Evolutionary conservation across 1,140 invertebrate genomes (phyloP).

Genomic region (Pemphigus obesinymphae): DNA sequence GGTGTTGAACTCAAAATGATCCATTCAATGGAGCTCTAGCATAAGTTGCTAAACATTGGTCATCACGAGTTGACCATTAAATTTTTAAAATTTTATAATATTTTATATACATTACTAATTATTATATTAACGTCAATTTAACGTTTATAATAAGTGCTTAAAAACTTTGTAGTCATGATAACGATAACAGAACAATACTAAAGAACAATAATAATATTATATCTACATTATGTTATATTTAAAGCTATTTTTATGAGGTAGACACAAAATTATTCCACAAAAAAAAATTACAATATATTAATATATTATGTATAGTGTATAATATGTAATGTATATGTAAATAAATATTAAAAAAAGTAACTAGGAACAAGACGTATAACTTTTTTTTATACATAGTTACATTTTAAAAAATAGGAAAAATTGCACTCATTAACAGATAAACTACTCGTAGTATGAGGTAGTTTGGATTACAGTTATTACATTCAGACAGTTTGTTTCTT

Average conservation of each 20-base stretch:
- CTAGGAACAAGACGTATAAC: conserved; percentile 26
- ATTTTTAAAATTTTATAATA: no score
- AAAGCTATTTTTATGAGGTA: conserved; percentile 9
- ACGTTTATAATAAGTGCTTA: no score
- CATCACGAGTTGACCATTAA: no score
- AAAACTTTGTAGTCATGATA: no score
- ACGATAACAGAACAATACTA: no score
- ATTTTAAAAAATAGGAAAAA: conserved; percentile 33
- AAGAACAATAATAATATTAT: conserved; percentile 20
- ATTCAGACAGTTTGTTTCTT: conserved; percentile 25
- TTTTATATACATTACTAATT: no score
- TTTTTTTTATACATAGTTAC: conserved; percentile 30
- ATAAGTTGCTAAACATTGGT: no score
- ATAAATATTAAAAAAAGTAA: conserved; percentile 31
- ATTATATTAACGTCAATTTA: no score
- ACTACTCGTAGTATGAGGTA: conserved; percentile 18
- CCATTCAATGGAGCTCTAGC: no score
- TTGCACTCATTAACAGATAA: conserved; percentile 33
- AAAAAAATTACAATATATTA: conserved; percentile 14
- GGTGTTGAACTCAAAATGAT: no score
- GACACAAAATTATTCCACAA: not conserved
- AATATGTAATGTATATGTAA: not conserved
- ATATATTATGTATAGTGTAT: no score
- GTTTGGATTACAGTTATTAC: not conserved
- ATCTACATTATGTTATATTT: conserved; percentile 22